Conservation (phyloP, 2,888 invertebrate species). For the Pseudoips prasinana region DNA sequence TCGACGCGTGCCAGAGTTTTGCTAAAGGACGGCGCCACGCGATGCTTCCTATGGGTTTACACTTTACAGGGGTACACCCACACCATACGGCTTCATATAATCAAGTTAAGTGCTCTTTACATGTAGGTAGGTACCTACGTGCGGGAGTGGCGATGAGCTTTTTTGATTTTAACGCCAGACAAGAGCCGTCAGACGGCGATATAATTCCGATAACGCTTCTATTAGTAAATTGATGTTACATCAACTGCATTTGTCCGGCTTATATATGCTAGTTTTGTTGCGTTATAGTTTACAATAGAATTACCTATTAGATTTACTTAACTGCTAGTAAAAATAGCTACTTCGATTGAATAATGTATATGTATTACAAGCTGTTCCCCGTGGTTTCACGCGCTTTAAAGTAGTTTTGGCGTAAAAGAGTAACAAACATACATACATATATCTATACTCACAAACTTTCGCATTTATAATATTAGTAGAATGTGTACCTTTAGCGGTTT, state of each 20-base stretch:
- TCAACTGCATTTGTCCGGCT: slow-evolving; percentile 7
- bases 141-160: slow-evolving; percentile 59
- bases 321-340: too few relatives aligned
- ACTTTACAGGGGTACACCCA: slow-evolving; percentile 31
- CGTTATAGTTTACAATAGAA: too few relatives aligned
- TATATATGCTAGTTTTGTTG: too few relatives aligned
- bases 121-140: slow-evolving; percentile 36
- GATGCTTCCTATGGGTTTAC: slow-evolving; percentile 46
- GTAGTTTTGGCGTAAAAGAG: too few relatives aligned
- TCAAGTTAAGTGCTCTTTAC: slow-evolving; percentile 81
- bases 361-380: too few relatives aligned
- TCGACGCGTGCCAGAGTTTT: slow-evolving; percentile 58
- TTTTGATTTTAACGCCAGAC: slow-evolving; percentile 68
- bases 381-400: too few relatives aligned
- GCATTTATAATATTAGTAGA: too few relatives aligned
- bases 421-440: too few relatives aligned
- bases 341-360: too few relatives aligned
- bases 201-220: slow-evolving; percentile 53
- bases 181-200: slow-evolving; percentile 41
- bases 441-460: too few relatives aligned
- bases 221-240: slow-evolving; percentile 56
- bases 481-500: too few relatives aligned
- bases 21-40: slow-evolving; percentile 45
- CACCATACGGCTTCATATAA: slow-evolving; percentile 66
- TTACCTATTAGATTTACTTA: too few relatives aligned